Base-by-base conservation (phyloP, 2,888 invertebrate species). In the Alloscopus bannaensis region DNA sequence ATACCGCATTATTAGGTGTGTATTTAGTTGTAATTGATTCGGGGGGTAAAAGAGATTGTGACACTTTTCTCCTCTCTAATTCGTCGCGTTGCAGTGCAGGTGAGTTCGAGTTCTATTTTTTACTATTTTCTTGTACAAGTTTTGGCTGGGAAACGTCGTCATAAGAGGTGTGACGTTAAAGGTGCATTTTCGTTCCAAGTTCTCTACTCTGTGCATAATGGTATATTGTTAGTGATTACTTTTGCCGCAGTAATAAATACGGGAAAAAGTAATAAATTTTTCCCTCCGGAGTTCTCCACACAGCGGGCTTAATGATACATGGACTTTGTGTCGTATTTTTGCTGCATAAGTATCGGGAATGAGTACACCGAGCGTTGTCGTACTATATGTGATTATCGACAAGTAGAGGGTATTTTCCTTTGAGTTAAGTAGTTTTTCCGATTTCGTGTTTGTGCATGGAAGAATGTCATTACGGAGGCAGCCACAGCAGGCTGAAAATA, bases 241-340 rank as follows among this genome's bases (percentile, higher is more conserved):
- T 77, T 70, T 77, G 77, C 70, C 69, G 77, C 77, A 77, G 77
- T 77, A 77, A 77, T 77, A 77, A 77, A 77, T 26, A 57, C 29
- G n/a, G n/a, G n/a, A n/a, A 40, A 50, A 65, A 31, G 65, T 40
- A 62, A 40, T 62, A 62, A 57, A 24, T 24, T 31, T 31, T 59
- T 31, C 36, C 36, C 24, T 13, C 6, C 8, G 6, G 4, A 8
- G 11, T 57, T 29, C 62, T 24, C 2, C 6, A 36, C 13, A 6
- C 6, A 8, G 45, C 4, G 45, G 57, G 29, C n/a, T 55, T 62
- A 40, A 40, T 40, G 62, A 59, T 62, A 42, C 20, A 18, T 47
- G 57, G 52, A 52, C 52, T 52, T 24, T 52, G 11, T 47, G 11
- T 6, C 3, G 47, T 3, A 18, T n/a, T 11, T 52, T 52, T 52